Conservation (phyloP, 2,113 vertebrate species). For the Dolichotis patagonum region DNA sequence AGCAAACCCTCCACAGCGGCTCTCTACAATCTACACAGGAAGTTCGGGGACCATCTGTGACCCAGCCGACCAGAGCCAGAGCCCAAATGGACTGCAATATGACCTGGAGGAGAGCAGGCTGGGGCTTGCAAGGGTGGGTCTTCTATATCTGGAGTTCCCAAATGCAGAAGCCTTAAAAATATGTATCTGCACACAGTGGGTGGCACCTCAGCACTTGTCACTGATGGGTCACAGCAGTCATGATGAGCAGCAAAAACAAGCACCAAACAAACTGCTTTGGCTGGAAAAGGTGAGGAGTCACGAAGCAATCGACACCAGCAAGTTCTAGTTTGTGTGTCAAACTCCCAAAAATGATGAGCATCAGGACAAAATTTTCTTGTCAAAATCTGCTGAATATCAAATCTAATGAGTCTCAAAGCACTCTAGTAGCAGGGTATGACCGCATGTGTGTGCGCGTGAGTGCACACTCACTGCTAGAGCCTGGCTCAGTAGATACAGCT, state of each 20-base stretch:
- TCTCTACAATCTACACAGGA: too few relatives aligned
- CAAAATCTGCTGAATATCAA: neutral
- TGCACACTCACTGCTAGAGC: neutral
- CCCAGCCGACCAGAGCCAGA: too few relatives aligned
- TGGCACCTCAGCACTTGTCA: neutral
- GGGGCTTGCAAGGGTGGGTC: neutral
- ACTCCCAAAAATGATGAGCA: neutral
- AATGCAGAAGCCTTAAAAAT: neutral
- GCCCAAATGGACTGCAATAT: fast-evolving
- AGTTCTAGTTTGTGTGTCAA: neutral
- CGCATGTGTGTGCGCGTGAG: fast-evolving
- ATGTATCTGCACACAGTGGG: fast-evolving
- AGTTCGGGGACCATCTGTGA: neutral
- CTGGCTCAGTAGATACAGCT: neutral
- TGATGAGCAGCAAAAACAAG: neutral
- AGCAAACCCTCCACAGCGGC: neutral
- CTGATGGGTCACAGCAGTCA: neutral
- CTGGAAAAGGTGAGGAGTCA: neutral
- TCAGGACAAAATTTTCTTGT: neutral
- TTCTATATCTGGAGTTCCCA: neutral
- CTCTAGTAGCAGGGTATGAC: neutral
- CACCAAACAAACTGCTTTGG: neutral
- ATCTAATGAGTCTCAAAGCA: neutral
- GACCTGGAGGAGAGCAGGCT: fast-evolving
- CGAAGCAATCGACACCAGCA: neutral